phyloP scores from a whole-genome alignment of 1,140 invertebrate species.

The Drosophila burlai region DNA sequence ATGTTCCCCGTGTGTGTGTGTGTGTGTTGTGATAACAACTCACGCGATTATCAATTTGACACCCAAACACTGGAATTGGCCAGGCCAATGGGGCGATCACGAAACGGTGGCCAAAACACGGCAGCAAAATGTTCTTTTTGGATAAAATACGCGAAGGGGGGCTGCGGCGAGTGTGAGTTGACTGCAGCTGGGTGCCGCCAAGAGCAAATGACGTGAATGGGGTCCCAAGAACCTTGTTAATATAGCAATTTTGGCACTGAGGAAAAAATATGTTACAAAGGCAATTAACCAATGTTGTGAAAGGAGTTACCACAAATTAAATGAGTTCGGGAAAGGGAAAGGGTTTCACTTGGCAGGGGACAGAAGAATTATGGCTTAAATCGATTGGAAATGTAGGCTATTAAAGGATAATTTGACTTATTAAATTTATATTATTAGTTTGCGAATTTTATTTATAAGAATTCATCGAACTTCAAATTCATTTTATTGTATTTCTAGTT shows the following conservation, averaged over 20 bases:
- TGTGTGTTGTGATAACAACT: conserved; percentile 78
- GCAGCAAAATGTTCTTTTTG: conserved; percentile 33
- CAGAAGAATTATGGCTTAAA: not conserved
- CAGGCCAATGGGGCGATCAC: conserved; percentile 54
- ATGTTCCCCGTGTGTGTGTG: conserved; percentile 55
- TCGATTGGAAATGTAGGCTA: not conserved
- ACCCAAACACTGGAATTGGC: conserved; percentile 60
- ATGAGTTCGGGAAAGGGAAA: not conserved
- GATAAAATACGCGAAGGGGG: conserved; percentile 6
- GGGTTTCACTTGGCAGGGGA: not conserved
- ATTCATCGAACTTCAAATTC: no score
- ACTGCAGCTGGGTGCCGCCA: conserved; percentile 17
- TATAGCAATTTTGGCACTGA: conserved; percentile 65
- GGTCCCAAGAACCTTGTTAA: conserved; percentile 29
- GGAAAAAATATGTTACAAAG: conserved; percentile 29
- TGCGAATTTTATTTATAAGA: not conserved
- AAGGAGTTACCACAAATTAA: conserved; percentile 12
- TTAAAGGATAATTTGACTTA: no score
- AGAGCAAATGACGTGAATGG: conserved; percentile 4
- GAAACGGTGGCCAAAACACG: conserved; percentile 62
- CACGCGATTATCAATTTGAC: conserved; percentile 83
- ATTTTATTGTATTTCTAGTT: no score
- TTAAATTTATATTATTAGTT: no score
- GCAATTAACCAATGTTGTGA: conserved; percentile 18
- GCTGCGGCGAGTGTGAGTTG: not conserved